Percentiles rank a stretch among this genome's conserved stretches.
phyloP scores from a whole-genome alignment of 2,113 vertebrate genomes.

The Colinus virginianus region DNA sequence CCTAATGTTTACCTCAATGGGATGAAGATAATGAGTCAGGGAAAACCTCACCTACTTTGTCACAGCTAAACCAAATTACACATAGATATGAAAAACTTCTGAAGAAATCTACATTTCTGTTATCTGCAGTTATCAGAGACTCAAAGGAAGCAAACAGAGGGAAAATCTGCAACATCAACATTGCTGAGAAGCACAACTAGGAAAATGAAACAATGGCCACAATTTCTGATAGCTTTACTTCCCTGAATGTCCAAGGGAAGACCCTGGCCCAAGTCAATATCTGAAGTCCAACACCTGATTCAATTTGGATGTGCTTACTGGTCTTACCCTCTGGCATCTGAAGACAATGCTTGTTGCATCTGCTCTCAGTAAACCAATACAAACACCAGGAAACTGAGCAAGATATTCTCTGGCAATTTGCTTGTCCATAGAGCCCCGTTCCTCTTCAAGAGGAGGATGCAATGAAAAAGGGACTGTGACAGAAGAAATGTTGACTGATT shows the following conservation, averaged over 20 bases:
- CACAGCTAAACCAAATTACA: background rate
- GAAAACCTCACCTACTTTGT: background rate
- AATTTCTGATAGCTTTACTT: background rate
- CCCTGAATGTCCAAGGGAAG: background rate
- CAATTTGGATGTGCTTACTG: background rate
- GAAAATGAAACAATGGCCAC: background rate
- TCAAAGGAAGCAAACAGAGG: background rate
- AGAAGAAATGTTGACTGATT: background rate
- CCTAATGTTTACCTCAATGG: background rate
- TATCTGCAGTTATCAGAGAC: background rate
- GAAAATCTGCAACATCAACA: background rate
- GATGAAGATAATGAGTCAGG: background rate
- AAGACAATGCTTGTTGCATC: background rate
- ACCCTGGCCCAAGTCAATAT: background rate
- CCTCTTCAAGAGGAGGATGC: background rate
- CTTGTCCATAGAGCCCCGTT: background rate
- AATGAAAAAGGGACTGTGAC: background rate
- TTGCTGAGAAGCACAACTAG: background rate
- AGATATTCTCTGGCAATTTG: background rate
- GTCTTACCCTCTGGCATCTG: background rate
- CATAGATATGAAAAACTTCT: background rate
- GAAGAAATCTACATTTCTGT: background rate
- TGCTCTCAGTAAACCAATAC: background rate
- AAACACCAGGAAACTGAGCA: background rate
- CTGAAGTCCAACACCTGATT: background rate